Evolutionary conservation across 1,140 invertebrate species (phyloP), one percentile per base, ranked within the genome.

Genomic region (Camponotus pennsylvanicus): DNA sequence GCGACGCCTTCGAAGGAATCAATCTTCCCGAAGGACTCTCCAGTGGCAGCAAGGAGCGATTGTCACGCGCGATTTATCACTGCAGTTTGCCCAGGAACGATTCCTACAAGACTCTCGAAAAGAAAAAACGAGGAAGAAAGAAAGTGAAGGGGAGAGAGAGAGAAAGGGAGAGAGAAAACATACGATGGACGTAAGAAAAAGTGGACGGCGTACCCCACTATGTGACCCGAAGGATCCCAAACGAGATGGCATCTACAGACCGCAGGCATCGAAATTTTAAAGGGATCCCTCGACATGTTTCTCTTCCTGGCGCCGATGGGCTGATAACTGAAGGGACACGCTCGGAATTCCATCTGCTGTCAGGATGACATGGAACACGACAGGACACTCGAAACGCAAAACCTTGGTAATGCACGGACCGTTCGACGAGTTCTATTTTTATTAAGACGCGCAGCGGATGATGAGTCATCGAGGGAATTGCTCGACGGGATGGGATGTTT

Each of bases 51-150:
- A 55, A 55, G 55, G 49, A 86, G 86, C 87, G 84, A 90, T 90
- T 89, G 90, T 92, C 91, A 88, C 85, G 85, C 82, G 83, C 89
- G 80, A 93, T 93, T 93, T 92, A 93, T 92, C 91, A 92, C 88
- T 84, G 66, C 7, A 64, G 75, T 0, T 42, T 80, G 69, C 66
- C 75, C 42, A 64, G 70, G 71, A 86, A 89, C 70, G 71, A 86
- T 49, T 40, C 70, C 88, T 82, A 86, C 57, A 37, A 71, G 87
- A 70, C 9, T 8, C 40, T 55, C 52, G 57, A 57, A 40, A 70
- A 15, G 8, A 15, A 42, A 45, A 70, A 86, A 27, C 21, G 21
- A 59, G 9, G n/a, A 11, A 40, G 0, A 70, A 0, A 9, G 13
- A 82, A 61, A 63, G n/a, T 27, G 7, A 40, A 49, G 3, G 15